These are phyloP conservation scores for Barypeithes pellucidus DNA, from an alignment of 2,888 invertebrate species.

Conservation along the genomic window DNA sequence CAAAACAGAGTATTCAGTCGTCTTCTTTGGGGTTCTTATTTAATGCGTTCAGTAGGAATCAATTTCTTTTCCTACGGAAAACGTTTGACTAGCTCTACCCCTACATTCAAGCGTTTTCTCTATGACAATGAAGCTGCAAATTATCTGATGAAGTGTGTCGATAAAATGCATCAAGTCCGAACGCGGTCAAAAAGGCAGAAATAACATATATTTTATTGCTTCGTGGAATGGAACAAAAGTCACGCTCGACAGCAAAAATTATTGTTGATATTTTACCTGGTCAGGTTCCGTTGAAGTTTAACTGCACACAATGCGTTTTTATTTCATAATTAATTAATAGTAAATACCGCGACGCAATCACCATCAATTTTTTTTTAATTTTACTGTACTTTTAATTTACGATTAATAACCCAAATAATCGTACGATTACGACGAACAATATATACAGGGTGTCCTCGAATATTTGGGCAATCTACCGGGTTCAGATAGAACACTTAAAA, in stretches of 20 bases:
- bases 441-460: too few species aligned
- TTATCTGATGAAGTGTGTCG: slow-evolving; percentile 19
- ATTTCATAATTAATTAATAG: neutral
- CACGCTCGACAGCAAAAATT: slow-evolving; percentile 38
- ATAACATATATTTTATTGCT: slow-evolving; percentile 35
- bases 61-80: too few species aligned
- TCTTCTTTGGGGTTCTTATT: too few species aligned
- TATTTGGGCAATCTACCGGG: too few species aligned
- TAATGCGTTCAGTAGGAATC: too few species aligned
- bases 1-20: too few species aligned
- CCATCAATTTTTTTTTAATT: too few species aligned
- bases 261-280: slow-evolving; percentile 30
- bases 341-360: too few species aligned
- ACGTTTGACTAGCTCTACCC: neutral
- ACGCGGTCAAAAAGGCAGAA: slow-evolving; percentile 35
- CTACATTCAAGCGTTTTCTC: neutral
- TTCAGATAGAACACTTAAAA: too few species aligned
- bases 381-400: too few species aligned
- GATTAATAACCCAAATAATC: too few species aligned
- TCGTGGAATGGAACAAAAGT: slow-evolving; percentile 35
- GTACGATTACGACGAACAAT: too few species aligned
- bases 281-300: slow-evolving; percentile 18
- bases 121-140: slow-evolving; percentile 11
- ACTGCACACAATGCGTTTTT: slow-evolving; percentile 24
- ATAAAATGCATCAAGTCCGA: slow-evolving; percentile 16